Percentiles rank a stretch among this genome's conserved stretches.
phyloP scores from a whole-genome alignment of 2,113 vertebrate species.

The Lycaon pictus region DNA sequence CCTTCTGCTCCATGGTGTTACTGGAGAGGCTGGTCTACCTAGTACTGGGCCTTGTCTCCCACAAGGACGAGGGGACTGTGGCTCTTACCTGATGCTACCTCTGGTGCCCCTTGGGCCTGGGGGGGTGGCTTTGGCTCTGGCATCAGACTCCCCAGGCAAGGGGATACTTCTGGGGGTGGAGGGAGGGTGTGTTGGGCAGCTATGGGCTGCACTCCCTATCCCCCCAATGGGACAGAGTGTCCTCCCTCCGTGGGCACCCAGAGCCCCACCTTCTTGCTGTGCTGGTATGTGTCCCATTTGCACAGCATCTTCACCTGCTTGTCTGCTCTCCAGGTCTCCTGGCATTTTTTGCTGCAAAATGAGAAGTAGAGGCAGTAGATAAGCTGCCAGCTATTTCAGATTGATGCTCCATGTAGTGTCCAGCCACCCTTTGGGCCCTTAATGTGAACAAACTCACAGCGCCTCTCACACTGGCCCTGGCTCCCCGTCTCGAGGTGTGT shows the following conservation, averaged over 20 bases:
- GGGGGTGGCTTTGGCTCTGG: background rate
- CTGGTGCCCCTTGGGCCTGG: background rate
- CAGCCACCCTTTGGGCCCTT: background rate
- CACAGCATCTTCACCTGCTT: background rate
- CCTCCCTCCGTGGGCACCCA: accelerated
- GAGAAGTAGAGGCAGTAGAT: too few species aligned
- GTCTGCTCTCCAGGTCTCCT: background rate
- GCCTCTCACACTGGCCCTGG: background rate
- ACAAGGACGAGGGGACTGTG: background rate
- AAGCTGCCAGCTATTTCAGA: accelerated
- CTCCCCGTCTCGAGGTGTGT: accelerated
- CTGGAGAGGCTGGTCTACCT: background rate
- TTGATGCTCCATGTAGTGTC: accelerated
- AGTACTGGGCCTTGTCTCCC: background rate
- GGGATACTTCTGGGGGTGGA: too few species aligned
- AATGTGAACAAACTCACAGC: too few species aligned
- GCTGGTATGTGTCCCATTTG: too few species aligned
- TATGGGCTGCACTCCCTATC: background rate
- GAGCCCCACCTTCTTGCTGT: accelerated
- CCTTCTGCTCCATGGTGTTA: background rate
- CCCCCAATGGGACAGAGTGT: background rate
- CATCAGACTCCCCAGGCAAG: background rate
- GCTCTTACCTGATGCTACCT: background rate
- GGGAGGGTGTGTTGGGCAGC: background rate
- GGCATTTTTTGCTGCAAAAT: background rate